Base-by-base conservation (phyloP, 2,113 vertebrate species). In the Plotosus lineatus region DNA sequence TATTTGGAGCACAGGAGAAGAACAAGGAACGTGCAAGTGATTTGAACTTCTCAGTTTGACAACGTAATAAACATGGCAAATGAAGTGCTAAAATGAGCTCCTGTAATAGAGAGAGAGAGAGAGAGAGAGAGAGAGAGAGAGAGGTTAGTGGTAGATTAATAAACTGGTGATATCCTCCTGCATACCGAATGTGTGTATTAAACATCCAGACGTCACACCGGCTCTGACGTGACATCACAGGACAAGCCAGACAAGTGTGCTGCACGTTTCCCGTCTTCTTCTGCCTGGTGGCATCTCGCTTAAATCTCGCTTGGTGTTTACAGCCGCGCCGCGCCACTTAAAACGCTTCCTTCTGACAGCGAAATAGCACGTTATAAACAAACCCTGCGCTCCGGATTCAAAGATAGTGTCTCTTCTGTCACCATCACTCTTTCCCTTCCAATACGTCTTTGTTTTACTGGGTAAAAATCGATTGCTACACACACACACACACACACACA, bases 1-100 rank as follows among this genome's bases (percentile, higher is more conserved):
- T 84, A 53, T 84, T 78, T 81, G 75, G 79, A 81, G 63, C 40
- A 6, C 72, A 33, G 31, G 48, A 74, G 63, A 81, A 60, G 46
- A 33, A 65, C 46, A 58, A 40, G 31, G 23, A n/a, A 46, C 10
- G 26, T 28, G 50, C 71, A 80, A 65, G 44, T 72, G 83, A 81
- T 72, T 61, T 77, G 74, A 84, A 84, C 78, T 77, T 77, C 58
- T 56, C 42, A 60, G 14, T 69, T 28, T 81, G 83, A 80, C 83
- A 84, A 77, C 42, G 61, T 76, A 84, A 60, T 40, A 80, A 80
- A 84, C 78, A 77, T 81, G 78, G 83, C 78, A 84, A 76, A 80
- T 80, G 55, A 84, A 69, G 56, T 60, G 75, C 46, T 65, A 77
- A 84, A 84, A 84, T 80, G 56, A 77, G 55, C 26, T 84, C 72